phyloP scores from a whole-genome alignment of 53 echinoderm and acorn worm genomes.

The Echinarachnius parma region DNA sequence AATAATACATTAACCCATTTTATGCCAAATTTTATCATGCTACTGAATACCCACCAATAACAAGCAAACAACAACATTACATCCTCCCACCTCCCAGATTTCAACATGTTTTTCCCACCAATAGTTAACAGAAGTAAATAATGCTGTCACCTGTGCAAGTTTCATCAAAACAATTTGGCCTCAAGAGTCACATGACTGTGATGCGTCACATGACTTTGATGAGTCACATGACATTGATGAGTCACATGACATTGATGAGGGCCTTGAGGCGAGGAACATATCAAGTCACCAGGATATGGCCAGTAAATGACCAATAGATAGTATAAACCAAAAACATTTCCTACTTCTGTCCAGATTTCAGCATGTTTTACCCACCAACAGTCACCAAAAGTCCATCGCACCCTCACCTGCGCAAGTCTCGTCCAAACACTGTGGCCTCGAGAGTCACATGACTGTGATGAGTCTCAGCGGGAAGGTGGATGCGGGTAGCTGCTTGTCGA shows the following conservation, averaged over 20 bases:
- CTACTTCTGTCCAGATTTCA: constrained; percentile 21
- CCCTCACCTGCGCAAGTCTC: constrained; percentile 6
- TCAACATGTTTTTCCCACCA: constrained; percentile 26
- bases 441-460: constrained; percentile 15
- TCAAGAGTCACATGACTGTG: constrained; percentile 18
- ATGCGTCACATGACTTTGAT: not conserved
- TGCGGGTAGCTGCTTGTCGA: not conserved
- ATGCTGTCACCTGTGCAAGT: constrained; percentile 4
- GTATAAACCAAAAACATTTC: not conserved
- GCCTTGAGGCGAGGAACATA: too few relatives aligned
- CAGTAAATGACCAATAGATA: not conserved
- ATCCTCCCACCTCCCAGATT: constrained; percentile 4
- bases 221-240: too few relatives aligned
- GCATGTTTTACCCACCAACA: constrained; percentile 30
- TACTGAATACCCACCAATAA: too few relatives aligned
- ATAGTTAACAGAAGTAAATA: constrained; percentile 13
- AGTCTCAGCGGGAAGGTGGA: not conserved
- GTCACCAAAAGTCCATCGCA: constrained; percentile 3
- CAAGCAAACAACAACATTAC: not conserved
- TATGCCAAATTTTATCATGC: too few relatives aligned
- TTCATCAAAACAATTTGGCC: constrained; percentile 1
- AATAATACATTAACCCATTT: too few relatives aligned
- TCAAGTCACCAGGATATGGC: too few relatives aligned
- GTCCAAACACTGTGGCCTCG: constrained; percentile 11
- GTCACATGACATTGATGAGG: too few relatives aligned